phyloP scores from a whole-genome alignment of 64 coral and sea anemone genomes.

The Stylophora pistillata region DNA sequence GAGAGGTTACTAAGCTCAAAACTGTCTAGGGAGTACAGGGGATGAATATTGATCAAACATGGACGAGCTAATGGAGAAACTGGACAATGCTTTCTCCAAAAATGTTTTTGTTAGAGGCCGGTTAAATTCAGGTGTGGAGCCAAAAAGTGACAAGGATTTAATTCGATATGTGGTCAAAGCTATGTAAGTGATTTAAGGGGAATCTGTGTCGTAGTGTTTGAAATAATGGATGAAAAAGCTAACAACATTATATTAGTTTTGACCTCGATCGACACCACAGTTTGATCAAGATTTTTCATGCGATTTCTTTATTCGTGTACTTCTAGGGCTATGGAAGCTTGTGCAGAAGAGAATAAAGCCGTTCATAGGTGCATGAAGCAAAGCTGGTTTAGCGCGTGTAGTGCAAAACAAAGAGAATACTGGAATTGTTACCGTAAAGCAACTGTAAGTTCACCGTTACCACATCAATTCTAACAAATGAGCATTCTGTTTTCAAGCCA shows the following conservation, averaged over 20 bases:
- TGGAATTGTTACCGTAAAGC: constrained; percentile 71
- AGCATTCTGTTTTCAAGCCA: no score
- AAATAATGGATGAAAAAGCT: not conserved
- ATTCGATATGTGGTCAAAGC: constrained; percentile 54
- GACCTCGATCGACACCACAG: not conserved
- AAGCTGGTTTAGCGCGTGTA: constrained; percentile 67
- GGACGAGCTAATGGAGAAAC: not conserved
- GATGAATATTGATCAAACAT: not conserved
- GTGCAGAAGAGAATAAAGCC: constrained; percentile 33
- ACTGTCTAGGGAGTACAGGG: not conserved
- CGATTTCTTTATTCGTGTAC: not conserved
- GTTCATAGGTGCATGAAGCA: constrained; percentile 58
- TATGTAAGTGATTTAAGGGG: constrained; percentile 26
- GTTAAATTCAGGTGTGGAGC: constrained; percentile 10
- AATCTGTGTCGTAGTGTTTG: not conserved
- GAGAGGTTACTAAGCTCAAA: not conserved
- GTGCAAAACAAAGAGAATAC: constrained; percentile 48
- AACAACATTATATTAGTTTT: not conserved
- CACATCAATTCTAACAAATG: no score
- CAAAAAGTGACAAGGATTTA: constrained; percentile 56
- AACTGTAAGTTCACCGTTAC: constrained; percentile 28
- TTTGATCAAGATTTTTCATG: not conserved
- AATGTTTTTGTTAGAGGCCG: not conserved
- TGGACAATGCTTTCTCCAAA: not conserved
- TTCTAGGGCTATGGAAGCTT: constrained; percentile 67